A percentile compares a stretch with the other conserved stretches of the same genome.
These are phyloP conservation scores for Cephalopholis sonnerati DNA, from an alignment of 2,113 vertebrate genomes.

Conservation along the genomic window DNA sequence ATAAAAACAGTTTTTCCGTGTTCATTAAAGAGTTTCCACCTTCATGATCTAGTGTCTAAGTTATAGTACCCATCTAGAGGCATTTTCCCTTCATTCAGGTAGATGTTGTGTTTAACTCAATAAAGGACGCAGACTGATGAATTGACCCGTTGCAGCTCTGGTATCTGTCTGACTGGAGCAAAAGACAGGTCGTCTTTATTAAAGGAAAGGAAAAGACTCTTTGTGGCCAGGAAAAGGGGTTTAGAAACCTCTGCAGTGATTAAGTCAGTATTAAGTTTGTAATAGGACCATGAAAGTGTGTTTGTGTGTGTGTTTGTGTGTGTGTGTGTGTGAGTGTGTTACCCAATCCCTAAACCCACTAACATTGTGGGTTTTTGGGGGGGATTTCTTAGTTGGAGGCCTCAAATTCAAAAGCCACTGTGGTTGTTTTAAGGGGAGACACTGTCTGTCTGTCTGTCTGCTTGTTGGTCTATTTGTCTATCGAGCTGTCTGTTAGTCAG, in stretches of 20 bases:
- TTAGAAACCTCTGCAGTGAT: slow-evolving; percentile 59
- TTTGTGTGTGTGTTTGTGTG: slow-evolving; percentile 29
- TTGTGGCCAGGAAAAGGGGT: slow-evolving; percentile 54
- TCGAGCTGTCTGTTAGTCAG: slow-evolving; percentile 1
- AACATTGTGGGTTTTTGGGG: slow-evolving; percentile 44
- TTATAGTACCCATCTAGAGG: not conserved
- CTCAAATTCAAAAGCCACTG: slow-evolving; percentile 49
- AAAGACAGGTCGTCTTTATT: slow-evolving; percentile 26
- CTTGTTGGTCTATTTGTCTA: not conserved
- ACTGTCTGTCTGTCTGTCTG: slow-evolving; percentile 29
- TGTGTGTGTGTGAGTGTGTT: slow-evolving; percentile 40
- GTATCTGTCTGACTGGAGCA: slow-evolving; percentile 35
- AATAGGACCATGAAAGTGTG: slow-evolving; percentile 34
- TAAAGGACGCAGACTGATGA: slow-evolving; percentile 44
- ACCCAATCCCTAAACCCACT: slow-evolving; percentile 54
- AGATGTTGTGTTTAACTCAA: slow-evolving; percentile 44
- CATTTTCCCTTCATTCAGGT: slow-evolving; percentile 1
- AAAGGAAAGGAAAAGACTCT: slow-evolving; percentile 48
- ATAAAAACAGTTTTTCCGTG: slow-evolving; percentile 6
- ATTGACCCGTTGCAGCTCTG: slow-evolving; percentile 15
- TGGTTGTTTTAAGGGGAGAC: slow-evolving; percentile 43
- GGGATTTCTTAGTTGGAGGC: slow-evolving; percentile 36
- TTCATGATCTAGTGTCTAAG: not conserved
- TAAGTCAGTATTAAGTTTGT: slow-evolving; percentile 59
- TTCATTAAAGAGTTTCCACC: slow-evolving; percentile 9